A percentile compares a stretch with the other conserved stretches of the same genome.
Conservation (phyloP, 2,888 invertebrate species). For the Cryptocephalus moraei region DNA sequence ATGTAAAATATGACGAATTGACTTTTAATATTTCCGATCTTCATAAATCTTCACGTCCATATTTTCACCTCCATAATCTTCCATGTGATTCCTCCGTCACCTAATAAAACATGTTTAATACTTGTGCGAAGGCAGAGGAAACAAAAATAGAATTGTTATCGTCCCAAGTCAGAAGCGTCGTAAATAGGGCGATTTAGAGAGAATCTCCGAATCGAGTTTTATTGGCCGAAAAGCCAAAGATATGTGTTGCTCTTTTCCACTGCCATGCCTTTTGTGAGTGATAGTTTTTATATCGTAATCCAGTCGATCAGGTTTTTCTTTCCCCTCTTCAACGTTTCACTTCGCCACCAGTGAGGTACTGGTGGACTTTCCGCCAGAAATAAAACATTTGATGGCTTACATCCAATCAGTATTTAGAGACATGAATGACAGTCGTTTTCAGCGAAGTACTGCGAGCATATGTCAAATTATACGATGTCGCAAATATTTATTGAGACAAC, state of each 20-base stretch:
- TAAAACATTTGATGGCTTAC: slow-evolving; percentile 36
- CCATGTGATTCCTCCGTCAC: not conserved
- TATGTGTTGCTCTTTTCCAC: slow-evolving; percentile 37
- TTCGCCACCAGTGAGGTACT: too few species aligned
- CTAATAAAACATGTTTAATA: slow-evolving; percentile 11
- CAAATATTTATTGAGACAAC: slow-evolving; percentile 27
- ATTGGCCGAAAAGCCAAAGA: slow-evolving; percentile 52
- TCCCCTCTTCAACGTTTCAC: not conserved
- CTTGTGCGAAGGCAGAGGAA: slow-evolving; percentile 10
- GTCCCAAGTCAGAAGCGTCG: slow-evolving; percentile 28
- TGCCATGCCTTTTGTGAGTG: slow-evolving; percentile 28
- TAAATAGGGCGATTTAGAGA: slow-evolving; percentile 34
- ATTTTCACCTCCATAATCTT: not conserved
- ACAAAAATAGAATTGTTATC: slow-evolving; percentile 35
- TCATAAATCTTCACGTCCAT: not conserved
- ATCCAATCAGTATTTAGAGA: slow-evolving; percentile 39
- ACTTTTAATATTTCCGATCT: not conserved
- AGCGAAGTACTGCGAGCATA: slow-evolving; percentile 24
- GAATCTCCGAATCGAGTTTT: slow-evolving; percentile 44
- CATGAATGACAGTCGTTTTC: slow-evolving; percentile 25
- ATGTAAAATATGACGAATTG: too few species aligned
- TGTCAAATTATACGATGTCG: slow-evolving; percentile 24
- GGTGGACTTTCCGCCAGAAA: slow-evolving; percentile 13
- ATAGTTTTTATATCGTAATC: slow-evolving; percentile 32
- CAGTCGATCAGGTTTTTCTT: slow-evolving; percentile 3